phyloP scores from a whole-genome alignment of 2,113 vertebrate species.

The Gobius niger region DNA sequence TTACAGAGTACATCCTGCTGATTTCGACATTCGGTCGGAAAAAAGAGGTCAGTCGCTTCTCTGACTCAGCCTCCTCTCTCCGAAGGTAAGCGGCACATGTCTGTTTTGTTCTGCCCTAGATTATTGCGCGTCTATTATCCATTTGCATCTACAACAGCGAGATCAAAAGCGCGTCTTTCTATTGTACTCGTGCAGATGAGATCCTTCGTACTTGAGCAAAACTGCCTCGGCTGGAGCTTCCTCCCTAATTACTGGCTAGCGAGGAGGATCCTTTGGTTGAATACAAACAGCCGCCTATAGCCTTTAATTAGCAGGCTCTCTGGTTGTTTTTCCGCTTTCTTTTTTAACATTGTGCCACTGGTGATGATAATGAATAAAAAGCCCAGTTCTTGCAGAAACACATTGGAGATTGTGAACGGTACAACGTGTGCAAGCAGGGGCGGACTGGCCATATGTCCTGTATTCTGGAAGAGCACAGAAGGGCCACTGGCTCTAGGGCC shows the following conservation, averaged over 20 bases:
- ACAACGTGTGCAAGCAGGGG: too few relatives aligned
- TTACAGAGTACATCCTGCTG: background rate
- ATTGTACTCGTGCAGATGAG: conserved; percentile 6
- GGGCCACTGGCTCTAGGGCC: too few relatives aligned
- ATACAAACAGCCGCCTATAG: conserved; percentile 55
- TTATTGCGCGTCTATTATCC: background rate
- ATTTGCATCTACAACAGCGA: background rate
- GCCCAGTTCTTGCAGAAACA: too few relatives aligned
- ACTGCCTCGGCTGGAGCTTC: conserved; percentile 9
- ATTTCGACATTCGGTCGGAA: background rate
- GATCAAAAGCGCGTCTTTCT: background rate
- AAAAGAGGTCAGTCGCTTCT: background rate
- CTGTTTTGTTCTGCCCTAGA: background rate
- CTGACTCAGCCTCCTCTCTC: background rate
- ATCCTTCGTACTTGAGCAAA: background rate
- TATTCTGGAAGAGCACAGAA: too few relatives aligned
- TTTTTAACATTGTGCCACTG: too few relatives aligned
- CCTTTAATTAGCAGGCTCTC: conserved; percentile 58
- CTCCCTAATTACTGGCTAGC: conserved; percentile 62
- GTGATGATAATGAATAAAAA: too few relatives aligned
- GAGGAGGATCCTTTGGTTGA: conserved; percentile 56
- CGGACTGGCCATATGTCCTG: too few relatives aligned
- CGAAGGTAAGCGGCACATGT: background rate
- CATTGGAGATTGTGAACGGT: too few relatives aligned
- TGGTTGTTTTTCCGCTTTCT: conserved; percentile 43